Percentiles rank a stretch among this genome's conserved stretches.
phyloP scores from a whole-genome alignment of 2,888 invertebrate genomes.

The Caenorhabditis sp. region DNA sequence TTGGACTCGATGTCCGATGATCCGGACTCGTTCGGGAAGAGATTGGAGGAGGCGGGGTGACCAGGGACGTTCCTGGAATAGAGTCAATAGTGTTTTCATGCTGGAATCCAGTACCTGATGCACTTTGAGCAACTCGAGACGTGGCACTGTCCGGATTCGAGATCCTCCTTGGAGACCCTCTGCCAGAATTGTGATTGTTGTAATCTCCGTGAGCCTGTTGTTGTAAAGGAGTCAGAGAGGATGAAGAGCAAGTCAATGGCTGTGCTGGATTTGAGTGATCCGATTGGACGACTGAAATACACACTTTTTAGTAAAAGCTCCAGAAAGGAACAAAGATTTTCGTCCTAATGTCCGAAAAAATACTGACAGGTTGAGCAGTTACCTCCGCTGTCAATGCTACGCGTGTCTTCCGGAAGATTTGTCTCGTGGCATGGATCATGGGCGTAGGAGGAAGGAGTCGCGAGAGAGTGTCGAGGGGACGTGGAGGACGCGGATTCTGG shows the following conservation, averaged over 20 bases:
- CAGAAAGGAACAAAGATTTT: not conserved
- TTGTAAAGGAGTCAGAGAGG: constrained; percentile 69
- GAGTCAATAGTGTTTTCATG: not conserved
- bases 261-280: constrained; percentile 78
- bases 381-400: constrained; percentile 76
- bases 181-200: constrained; percentile 21
- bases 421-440: constrained; percentile 56
- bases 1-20: constrained; percentile 44
- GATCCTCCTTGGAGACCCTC: constrained; percentile 43
- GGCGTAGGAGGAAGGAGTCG: constrained; percentile 78
- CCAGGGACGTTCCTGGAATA: constrained; percentile 61
- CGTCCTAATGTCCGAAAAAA: constrained; percentile 34
- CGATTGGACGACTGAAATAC: constrained; percentile 82
- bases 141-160: constrained; percentile 57
- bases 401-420: constrained; percentile 60
- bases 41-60: constrained; percentile 69
- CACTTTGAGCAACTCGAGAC: constrained; percentile 59
- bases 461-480: constrained; percentile 74
- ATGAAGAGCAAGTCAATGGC: constrained; percentile 69
- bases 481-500: constrained; percentile 76
- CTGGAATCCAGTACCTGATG: constrained; percentile 23
- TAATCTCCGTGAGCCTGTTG: constrained; percentile 24
- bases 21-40: constrained; percentile 59
- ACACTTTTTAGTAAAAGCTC: not conserved
- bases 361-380: constrained; percentile 64